phyloP scores from a whole-genome alignment of 2,113 vertebrate species.

The Todiramphus saurophagus region DNA sequence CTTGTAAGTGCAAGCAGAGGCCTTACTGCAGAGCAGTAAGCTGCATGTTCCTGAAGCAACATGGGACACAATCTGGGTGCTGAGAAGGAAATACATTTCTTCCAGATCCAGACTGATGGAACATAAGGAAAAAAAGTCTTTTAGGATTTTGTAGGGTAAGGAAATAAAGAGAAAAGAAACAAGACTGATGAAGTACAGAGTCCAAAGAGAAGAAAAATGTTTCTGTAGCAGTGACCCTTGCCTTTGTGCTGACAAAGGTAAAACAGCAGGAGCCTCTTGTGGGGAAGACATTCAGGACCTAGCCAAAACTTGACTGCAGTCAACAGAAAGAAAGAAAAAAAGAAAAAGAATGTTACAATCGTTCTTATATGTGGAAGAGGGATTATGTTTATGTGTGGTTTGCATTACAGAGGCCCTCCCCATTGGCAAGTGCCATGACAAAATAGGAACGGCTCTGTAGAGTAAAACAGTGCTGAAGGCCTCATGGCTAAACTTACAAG shows the following conservation, averaged over 20 bases:
- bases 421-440: not conserved
- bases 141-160: not conserved
- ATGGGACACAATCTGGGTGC: fast-evolving
- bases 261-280: not conserved
- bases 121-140: not conserved
- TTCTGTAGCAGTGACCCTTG: not conserved
- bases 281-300: not conserved
- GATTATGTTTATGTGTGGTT: not conserved
- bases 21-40: not conserved
- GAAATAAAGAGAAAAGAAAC: not conserved
- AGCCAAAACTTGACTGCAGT: not conserved
- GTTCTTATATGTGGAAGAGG: not conserved
- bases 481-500: not conserved
- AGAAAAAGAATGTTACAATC: fast-evolving
- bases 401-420: not conserved
- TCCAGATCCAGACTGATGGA: not conserved
- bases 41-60: not conserved
- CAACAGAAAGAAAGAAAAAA: not conserved
- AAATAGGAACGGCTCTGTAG: not conserved
- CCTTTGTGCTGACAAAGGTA: not conserved
- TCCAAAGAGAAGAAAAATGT: not conserved
- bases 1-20: not conserved
- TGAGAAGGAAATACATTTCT: not conserved
- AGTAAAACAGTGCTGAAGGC: not conserved
- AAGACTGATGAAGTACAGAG: not conserved